Evolutionary conservation across 1,140 invertebrate species (phyloP), one percentile per base, ranked within the genome.

Genomic region (Leptinotarsa undecemlineata): DNA sequence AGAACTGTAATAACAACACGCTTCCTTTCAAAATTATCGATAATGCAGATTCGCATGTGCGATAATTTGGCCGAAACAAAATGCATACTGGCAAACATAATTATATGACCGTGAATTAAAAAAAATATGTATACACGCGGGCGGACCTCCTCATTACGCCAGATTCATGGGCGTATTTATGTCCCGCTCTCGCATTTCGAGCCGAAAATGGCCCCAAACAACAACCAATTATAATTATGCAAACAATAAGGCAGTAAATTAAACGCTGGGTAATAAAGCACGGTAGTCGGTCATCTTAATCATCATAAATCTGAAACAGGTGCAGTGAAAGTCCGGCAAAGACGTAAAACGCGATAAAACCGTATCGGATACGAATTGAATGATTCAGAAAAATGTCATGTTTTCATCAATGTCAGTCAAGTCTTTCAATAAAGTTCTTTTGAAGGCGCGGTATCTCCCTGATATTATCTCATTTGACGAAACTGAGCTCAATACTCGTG

Each of bases 281-380:
- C 68, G 17, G 48, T 21, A 47, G 20, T 69, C 48, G 68, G 33
- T 48, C 68, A 69, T 69, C 68, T 17, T 48, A 69, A 48, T 20
- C 68, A 69, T 69, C 68, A 69, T 20, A 69, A 69, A 69, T 48
- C 33, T 69, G 68, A 48, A 64, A 69, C 68, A 21, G 68, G 68
- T 69, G 68, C 42, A 69, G 68, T 69, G 48, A 69, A 69, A 69
- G 68, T 48, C 20, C 20, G 15, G 64, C 64, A 67, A 19, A 26
- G 64, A 23, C 23, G n/a, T 21, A 11, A 26, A 48, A 11, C 67
- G 64, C 64, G 64, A 67, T 67, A 20, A 67, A 67, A 67, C 23
- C 19, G 26, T 19, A 68, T 68, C 47, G 6, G 47, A 68, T 68
- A 68, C 23, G 26, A 33, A 68, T 5, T 47, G 19, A 26, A 20